These are phyloP conservation scores for Brachionus sp. DNA, from an alignment of 1,140 invertebrate species.

Conservation along the genomic window DNA sequence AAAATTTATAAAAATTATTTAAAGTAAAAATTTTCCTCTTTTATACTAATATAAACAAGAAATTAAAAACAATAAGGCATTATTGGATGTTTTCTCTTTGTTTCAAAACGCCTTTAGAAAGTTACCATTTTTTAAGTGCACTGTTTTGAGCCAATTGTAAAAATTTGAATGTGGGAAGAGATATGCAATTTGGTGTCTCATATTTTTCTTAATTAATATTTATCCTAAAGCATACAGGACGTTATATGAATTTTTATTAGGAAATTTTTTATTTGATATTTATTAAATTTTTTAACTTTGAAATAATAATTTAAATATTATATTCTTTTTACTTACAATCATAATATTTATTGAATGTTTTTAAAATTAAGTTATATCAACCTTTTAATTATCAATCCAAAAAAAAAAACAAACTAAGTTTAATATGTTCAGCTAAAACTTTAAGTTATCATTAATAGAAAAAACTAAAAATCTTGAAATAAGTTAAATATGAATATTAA, in stretches of 20 bases:
- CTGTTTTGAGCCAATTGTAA: not conserved
- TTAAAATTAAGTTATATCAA: too few relatives aligned
- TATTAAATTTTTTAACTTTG: too few relatives aligned
- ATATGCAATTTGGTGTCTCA: not conserved
- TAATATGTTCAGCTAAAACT: too few relatives aligned
- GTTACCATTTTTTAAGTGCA: not conserved
- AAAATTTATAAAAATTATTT: not conserved
- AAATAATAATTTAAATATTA: too few relatives aligned
- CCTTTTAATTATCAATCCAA: too few relatives aligned
- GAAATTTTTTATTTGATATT: not conserved
- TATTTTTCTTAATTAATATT: not conserved
- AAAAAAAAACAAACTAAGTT: too few relatives aligned
- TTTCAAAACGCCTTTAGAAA: not conserved
- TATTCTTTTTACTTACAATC: too few relatives aligned
- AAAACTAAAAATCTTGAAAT: too few relatives aligned
- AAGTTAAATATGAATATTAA: too few relatives aligned
- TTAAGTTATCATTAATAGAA: too few relatives aligned
- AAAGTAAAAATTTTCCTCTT: not conserved
- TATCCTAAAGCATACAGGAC: not conserved
- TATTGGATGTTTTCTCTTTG: not conserved
- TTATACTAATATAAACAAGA: not conserved
- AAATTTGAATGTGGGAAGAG: not conserved
- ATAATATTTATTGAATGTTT: too few relatives aligned
- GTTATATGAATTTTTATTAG: not conserved
- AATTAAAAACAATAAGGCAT: not conserved